Percentiles rank a stretch among this genome's conserved stretches.
These are phyloP conservation scores for Pteropus alecto DNA, from an alignment of 2,113 vertebrate species.

Conservation along the genomic window DNA sequence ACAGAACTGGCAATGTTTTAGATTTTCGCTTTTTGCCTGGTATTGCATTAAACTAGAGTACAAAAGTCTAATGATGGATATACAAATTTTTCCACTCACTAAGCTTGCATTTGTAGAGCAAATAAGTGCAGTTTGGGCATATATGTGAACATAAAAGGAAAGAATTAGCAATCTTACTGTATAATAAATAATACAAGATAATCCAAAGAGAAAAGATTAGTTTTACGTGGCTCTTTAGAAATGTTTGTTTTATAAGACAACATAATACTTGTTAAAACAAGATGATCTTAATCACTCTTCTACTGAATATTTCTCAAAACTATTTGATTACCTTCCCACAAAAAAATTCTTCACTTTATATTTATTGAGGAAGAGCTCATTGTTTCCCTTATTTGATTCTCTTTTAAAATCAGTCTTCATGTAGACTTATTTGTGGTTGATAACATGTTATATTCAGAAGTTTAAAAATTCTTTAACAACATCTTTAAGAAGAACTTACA, in stretches of 20 bases:
- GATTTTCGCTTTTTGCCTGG: not conserved
- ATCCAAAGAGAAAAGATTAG: not conserved
- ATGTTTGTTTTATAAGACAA: conserved; percentile 3
- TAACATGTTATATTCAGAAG: not conserved
- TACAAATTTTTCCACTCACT: not conserved
- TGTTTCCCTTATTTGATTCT: not conserved
- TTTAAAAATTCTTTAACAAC: not conserved
- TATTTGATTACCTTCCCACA: not conserved
- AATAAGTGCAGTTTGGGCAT: not conserved
- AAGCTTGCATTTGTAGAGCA: not conserved
- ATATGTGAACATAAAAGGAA: not conserved
- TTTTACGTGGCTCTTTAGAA: conserved; percentile 1
- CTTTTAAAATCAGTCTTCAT: not conserved
- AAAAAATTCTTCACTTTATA: not conserved
- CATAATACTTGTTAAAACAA: not conserved
- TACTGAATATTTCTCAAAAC: not conserved
- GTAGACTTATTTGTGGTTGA: not conserved
- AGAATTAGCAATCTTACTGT: not conserved
- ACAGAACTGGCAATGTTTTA: not conserved
- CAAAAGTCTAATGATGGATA: not conserved
- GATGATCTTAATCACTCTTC: not conserved
- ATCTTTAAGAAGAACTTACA: not conserved
- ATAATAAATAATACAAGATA: not conserved
- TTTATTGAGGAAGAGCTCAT: not conserved
- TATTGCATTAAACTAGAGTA: fast-evolving